Percentiles rank a stretch among this genome's conserved stretches.
These are phyloP conservation scores for Caenorhabditis doughertyi DNA, from an alignment of 2,888 invertebrate species.

Conservation along the genomic window DNA sequence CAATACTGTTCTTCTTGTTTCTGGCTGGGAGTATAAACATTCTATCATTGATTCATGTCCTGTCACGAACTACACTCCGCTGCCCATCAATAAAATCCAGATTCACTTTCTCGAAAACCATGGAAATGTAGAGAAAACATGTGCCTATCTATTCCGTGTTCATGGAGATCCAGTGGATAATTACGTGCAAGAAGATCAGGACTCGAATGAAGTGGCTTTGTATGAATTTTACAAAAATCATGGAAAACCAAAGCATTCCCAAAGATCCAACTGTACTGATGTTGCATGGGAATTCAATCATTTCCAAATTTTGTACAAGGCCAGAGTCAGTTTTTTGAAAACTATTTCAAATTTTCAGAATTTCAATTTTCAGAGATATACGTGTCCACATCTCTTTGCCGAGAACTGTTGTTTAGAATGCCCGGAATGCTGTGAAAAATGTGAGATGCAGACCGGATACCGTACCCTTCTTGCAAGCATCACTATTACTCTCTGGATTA, in stretches of 20 bases:
- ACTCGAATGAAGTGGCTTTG: not conserved
- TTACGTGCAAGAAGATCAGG: too few relatives aligned
- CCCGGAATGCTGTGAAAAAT: not conserved
- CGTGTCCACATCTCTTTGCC: not conserved
- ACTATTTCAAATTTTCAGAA: not conserved
- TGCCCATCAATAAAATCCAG: not conserved
- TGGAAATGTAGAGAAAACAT: not conserved
- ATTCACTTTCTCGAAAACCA: not conserved
- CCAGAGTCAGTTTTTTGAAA: not conserved
- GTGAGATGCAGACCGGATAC: not conserved
- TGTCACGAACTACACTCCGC: not conserved
- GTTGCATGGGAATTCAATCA: not conserved
- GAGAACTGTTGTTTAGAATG: not conserved
- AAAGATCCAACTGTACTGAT: not conserved
- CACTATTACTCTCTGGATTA: too few relatives aligned
- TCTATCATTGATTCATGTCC: too few relatives aligned
- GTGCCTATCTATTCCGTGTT: not conserved
- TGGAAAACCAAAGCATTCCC: too few relatives aligned
- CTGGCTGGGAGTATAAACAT: not conserved
- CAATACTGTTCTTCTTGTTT: not conserved
- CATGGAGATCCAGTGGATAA: not conserved
- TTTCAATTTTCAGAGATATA: not conserved
- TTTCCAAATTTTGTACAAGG: not conserved
- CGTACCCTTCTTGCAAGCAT: not conserved
- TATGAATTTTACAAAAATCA: not conserved